Conservation (phyloP, 2,888 invertebrate species). For the Drosophila putrida region DNA sequence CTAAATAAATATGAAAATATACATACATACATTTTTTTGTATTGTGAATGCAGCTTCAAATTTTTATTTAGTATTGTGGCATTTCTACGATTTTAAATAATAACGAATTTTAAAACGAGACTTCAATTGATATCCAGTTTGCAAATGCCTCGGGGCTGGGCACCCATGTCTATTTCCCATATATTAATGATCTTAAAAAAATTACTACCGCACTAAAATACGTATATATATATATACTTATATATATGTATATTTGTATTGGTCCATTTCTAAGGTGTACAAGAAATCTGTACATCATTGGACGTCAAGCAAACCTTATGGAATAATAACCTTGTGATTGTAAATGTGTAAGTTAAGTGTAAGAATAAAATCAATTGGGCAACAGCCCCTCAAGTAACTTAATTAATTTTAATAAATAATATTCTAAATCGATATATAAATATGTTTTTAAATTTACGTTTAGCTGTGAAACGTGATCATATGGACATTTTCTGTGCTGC, state of each 20-base stretch:
- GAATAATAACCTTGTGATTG: slow-evolving; percentile 45
- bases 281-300: slow-evolving; percentile 31
- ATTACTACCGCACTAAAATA: slow-evolving; percentile 13
- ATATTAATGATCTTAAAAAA: slow-evolving; percentile 8
- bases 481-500: slow-evolving; percentile 59
- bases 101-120: slow-evolving; percentile 1
- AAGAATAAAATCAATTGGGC: slow-evolving; percentile 56
- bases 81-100: slow-evolving; percentile 9
- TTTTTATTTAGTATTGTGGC: slow-evolving; percentile 15
- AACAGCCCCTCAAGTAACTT: slow-evolving; percentile 48
- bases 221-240: slow-evolving; percentile 18
- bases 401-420: slow-evolving; percentile 65
- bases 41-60: slow-evolving; percentile 5
- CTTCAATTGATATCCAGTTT: background rate
- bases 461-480: slow-evolving; percentile 52
- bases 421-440: slow-evolving; percentile 58
- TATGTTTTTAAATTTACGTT: slow-evolving; percentile 44
- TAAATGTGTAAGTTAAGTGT: slow-evolving; percentile 35
- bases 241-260: slow-evolving; percentile 14
- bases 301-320: slow-evolving; percentile 49
- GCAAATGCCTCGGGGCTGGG: background rate
- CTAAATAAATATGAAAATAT: slow-evolving; percentile 1
- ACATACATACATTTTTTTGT: background rate
- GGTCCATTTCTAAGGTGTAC: slow-evolving; percentile 40
- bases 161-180: slow-evolving; percentile 5